Evolutionary conservation across 1,140 invertebrate genomes (phyloP).

Genomic region (Ditylenchus dipsaci): DNA sequence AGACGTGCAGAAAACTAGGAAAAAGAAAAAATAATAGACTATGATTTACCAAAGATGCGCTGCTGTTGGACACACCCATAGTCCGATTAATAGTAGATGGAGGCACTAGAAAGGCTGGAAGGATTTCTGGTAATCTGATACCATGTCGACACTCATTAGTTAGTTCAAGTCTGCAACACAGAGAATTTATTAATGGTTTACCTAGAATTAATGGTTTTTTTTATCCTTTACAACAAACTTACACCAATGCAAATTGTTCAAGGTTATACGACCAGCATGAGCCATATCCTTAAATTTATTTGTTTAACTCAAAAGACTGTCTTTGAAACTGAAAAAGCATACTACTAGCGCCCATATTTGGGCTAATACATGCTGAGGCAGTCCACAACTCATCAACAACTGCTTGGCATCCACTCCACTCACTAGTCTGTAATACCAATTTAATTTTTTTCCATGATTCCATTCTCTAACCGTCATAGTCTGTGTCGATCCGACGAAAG

Average conservation of each 20-base stretch:
- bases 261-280: constrained; percentile 74
- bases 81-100: not conserved
- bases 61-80: not conserved
- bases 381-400: constrained; percentile 69
- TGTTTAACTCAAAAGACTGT: too few species aligned
- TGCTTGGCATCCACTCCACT: not conserved
- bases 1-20: too few species aligned
- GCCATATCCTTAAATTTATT: constrained; percentile 10
- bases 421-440: not conserved
- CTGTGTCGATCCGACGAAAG: constrained; percentile 81
- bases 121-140: not conserved
- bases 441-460: not conserved
- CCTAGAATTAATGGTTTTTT: too few species aligned
- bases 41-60: not conserved
- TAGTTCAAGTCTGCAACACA: constrained; percentile 11
- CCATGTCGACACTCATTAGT: constrained; percentile 14
- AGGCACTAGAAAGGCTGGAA: constrained; percentile 7
- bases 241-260: constrained; percentile 73
- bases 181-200: too few species aligned
- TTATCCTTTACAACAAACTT: too few species aligned
- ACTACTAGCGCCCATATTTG: constrained; percentile 78
- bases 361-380: constrained; percentile 79
- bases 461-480: constrained; percentile 73
- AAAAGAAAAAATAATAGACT: too few species aligned
- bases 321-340: too few species aligned